Evolutionary conservation across 2,113 vertebrate species (phyloP).

Genomic region (Cygnus atratus): DNA sequence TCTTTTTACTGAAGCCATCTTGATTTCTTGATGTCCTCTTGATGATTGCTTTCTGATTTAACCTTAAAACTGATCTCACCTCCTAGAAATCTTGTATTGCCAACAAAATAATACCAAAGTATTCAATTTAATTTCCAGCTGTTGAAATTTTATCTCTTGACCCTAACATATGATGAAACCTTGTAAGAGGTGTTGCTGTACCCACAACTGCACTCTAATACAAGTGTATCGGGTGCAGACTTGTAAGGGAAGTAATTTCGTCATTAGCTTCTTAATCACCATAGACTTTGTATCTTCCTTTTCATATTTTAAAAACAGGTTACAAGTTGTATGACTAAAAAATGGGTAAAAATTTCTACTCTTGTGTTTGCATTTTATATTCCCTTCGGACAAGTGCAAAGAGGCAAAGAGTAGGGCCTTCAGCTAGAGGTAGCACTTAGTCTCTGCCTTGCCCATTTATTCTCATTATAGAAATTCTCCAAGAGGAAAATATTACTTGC

Average conservation of each 20-base stretch:
- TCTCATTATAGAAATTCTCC: slow-evolving; percentile 4
- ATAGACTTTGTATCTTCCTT: not conserved
- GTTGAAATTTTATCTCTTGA: not conserved
- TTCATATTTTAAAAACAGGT: not conserved
- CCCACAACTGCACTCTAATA: not conserved
- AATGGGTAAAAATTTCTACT: not conserved
- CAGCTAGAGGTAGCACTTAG: not conserved
- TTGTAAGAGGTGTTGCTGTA: not conserved
- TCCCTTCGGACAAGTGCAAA: not conserved
- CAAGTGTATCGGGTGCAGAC: not conserved
- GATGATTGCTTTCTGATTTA: not conserved
- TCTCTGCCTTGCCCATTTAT: not conserved
- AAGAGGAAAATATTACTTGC: slow-evolving; percentile 1
- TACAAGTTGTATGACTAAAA: not conserved
- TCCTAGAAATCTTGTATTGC: not conserved
- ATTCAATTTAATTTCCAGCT: not conserved
- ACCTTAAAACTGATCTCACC: not conserved
- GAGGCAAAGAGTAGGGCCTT: not conserved
- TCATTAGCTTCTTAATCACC: not conserved
- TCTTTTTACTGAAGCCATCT: not conserved
- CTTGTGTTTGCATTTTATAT: not conserved
- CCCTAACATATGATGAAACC: not conserved
- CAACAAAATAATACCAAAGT: not conserved
- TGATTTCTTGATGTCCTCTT: not conserved
- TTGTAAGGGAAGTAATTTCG: not conserved